Evolutionary conservation across 2,888 invertebrate species (phyloP).

Genomic region (Gastrophysa polygoni): DNA sequence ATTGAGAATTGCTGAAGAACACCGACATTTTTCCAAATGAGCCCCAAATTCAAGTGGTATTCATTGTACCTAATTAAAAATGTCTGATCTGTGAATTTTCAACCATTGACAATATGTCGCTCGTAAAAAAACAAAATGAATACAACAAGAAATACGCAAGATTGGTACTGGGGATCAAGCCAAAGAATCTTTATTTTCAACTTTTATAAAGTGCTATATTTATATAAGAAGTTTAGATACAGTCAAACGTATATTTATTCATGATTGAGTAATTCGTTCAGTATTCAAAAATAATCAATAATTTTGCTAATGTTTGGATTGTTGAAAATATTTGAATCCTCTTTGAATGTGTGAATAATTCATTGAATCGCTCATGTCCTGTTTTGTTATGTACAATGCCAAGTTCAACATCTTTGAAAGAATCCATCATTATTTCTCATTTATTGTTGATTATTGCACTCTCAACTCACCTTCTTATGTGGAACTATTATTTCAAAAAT

Average conservation of each 20-base stretch:
- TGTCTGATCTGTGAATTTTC: conserved; percentile 47
- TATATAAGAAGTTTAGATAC: conserved; percentile 57
- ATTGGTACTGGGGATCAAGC: conserved; percentile 83
- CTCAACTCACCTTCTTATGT: background rate
- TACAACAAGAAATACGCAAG: conserved; percentile 58
- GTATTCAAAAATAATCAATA: conserved; percentile 33
- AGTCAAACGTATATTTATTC: conserved; percentile 48
- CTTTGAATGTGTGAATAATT: conserved; percentile 20
- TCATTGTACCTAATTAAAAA: conserved; percentile 44
- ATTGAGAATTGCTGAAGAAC: conserved; percentile 59
- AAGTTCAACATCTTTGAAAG: background rate
- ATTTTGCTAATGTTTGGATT: conserved; percentile 38
- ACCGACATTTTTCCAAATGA: conserved; percentile 50
- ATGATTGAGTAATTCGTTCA: conserved; percentile 37
- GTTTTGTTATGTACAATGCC: conserved; percentile 14
- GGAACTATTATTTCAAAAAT: background rate
- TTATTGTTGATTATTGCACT: background rate
- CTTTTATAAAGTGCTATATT: conserved; percentile 60
- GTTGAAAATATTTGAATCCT: conserved; percentile 34
- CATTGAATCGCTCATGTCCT: conserved; percentile 31
- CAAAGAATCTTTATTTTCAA: conserved; percentile 80
- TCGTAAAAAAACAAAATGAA: conserved; percentile 39
- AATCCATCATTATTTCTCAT: background rate
- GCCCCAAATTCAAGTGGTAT: conserved; percentile 55
- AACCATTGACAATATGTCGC: conserved; percentile 53